Conservation (phyloP, 2,797 vertebrate species). For the Thaleichthys pacificus region DNA sequence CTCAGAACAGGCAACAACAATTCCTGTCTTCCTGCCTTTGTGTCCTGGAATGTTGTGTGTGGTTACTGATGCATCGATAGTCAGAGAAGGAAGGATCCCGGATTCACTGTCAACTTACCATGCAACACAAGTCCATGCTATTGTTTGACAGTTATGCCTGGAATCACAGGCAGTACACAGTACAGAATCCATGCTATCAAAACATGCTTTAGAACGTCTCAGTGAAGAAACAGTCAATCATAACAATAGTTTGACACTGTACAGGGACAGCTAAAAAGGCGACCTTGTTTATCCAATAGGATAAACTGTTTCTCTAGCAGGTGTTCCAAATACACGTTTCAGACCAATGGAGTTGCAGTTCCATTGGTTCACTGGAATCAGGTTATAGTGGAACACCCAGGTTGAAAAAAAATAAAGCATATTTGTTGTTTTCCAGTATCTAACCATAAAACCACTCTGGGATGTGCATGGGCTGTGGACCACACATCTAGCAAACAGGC, state of each 20-base stretch:
- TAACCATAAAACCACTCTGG: constrained; percentile 31
- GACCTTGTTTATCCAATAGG: constrained; percentile 1
- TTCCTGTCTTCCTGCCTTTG: constrained; percentile 68
- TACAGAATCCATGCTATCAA: constrained; percentile 2
- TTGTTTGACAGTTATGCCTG: background rate
- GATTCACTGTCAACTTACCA: constrained; percentile 30
- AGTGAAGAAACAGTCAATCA: background rate
- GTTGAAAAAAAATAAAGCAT: constrained; percentile 44
- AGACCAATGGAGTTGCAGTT: background rate
- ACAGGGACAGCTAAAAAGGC: background rate
- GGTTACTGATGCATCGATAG: constrained; percentile 8
- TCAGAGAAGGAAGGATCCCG: constrained; percentile 15
- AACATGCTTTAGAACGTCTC: constrained; percentile 5
- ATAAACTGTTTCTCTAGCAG: constrained; percentile 4
- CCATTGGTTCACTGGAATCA: constrained; percentile 14
- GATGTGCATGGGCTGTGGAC: constrained; percentile 11
- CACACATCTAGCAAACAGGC: constrained; percentile 8
- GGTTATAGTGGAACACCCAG: constrained; percentile 47
- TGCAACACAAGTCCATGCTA: background rate
- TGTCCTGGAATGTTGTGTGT: constrained; percentile 65
- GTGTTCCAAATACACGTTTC: constrained; percentile 5
- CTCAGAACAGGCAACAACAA: constrained; percentile 39
- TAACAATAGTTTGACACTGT: background rate
- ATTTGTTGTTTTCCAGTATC: constrained; percentile 25
- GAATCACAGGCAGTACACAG: background rate